Evolutionary conservation across 2,113 vertebrate genomes (phyloP).

Genomic region (Micromys minutus): DNA sequence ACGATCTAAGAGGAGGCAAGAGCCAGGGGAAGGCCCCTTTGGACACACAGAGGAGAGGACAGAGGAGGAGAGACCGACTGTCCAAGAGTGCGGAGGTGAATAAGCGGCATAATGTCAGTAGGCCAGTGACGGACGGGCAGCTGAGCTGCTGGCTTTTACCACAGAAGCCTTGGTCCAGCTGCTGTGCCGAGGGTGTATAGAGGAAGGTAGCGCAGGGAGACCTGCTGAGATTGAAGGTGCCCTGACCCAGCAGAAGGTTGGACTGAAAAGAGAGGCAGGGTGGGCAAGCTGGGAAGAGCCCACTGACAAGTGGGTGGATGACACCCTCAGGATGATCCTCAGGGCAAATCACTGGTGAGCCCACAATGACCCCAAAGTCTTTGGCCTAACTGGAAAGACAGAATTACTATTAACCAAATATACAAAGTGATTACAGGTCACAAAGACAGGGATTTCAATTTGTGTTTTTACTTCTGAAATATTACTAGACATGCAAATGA

Average conservation of each 20-base stretch:
- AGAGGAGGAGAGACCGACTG: no score
- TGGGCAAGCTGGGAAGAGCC: background rate
- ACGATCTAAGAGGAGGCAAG: background rate
- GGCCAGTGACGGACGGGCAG: background rate
- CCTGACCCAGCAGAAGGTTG: background rate
- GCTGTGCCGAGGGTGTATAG: background rate
- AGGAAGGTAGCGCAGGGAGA: background rate
- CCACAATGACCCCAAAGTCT: background rate
- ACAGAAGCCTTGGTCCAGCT: background rate
- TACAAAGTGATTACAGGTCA: background rate
- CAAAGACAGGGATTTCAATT: background rate
- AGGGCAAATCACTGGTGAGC: background rate
- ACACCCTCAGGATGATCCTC: background rate
- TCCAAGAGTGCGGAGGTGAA: background rate
- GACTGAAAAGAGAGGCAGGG: background rate
- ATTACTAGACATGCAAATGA: slow-evolving; percentile 27
- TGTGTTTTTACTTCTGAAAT: background rate
- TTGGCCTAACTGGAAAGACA: background rate
- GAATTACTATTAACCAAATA: slow-evolving; percentile 1
- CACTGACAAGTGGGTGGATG: background rate
- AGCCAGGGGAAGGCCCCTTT: no score
- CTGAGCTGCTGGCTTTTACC: background rate
- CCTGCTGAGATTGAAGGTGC: background rate
- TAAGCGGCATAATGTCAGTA: background rate
- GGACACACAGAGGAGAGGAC: background rate